Base-by-base conservation (phyloP, 2,113 vertebrate genomes). In the Stigmatopora nigra region DNA sequence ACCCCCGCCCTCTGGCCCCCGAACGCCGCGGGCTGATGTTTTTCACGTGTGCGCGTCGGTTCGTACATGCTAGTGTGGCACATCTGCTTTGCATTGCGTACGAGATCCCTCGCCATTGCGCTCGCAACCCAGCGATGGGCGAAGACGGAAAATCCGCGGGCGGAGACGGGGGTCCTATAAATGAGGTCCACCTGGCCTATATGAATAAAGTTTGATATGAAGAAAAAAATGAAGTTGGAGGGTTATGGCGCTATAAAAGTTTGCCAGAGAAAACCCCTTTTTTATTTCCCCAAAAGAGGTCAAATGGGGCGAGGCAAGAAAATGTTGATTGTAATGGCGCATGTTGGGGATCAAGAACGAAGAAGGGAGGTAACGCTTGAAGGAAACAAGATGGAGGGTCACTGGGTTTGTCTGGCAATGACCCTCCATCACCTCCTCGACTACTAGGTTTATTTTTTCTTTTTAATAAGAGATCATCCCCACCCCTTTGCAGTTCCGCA, bases 1-100 rank as follows among this genome's bases (percentile, higher is more conserved):
- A 3, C 6, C 38, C 83, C 85, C 82, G 75, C 83, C 85, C 85
- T 81, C 75, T 79, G 78, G 83, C 77, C 79, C 79, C 77, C 58
- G 73, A 86, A 76, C 70, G 84, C 82, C 81, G 64, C 67, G 65
- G 77, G 78, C 79, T 82, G 78, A 70, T 78, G 70, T 57, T 55
- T 55, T 72, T 56, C 83, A 69, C 66, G 79, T 62, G 59, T 82
- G 70, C 44, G 65, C 52, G 63, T 72, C 46, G 69, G 38, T 65
- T 31, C 56, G 46, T 67, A 52, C 56, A 66, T 70, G 72, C 61
- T 80, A 60, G 47, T 77, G 52, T 73, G 61, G 75, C 81, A 88
- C 87, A 88, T 88, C 87, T 88, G 87, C 80, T 88, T 88, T 79
- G 63, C 78, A 84, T 88, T 85, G 81, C 56, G 61, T 68, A 78